phyloP scores from a whole-genome alignment of 2,113 vertebrate species.

The Peromyscus californicus region DNA sequence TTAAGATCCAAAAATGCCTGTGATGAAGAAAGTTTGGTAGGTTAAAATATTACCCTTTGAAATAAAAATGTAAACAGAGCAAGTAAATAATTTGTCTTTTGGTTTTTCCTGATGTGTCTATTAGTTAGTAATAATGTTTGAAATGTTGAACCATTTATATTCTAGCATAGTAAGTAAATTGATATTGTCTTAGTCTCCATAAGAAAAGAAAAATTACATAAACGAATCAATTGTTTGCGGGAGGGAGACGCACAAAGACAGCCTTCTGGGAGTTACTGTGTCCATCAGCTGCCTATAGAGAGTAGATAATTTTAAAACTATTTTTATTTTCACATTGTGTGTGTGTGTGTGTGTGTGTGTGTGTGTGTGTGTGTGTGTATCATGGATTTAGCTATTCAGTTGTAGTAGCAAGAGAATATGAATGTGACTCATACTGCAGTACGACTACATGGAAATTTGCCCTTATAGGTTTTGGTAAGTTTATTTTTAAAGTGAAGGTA shows the following conservation, averaged over 20 bases:
- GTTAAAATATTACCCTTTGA: slow-evolving; percentile 28
- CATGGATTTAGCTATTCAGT: background rate
- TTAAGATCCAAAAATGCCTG: background rate
- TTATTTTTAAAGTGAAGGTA: slow-evolving; percentile 21
- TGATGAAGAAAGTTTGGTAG: background rate
- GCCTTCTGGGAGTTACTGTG: background rate
- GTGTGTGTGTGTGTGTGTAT: background rate
- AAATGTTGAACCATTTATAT: background rate
- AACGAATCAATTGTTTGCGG: slow-evolving; percentile 19
- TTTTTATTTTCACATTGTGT: background rate
- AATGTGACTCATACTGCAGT: background rate
- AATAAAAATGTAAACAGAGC: slow-evolving; percentile 48
- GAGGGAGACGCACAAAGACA: background rate
- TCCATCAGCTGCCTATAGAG: background rate
- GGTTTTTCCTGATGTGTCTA: background rate
- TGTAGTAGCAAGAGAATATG: slow-evolving; percentile 9
- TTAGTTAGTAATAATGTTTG: slow-evolving; percentile 31
- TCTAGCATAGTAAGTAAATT: background rate
- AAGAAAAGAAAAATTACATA: slow-evolving; percentile 4
- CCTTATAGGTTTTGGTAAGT: background rate
- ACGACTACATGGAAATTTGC: background rate
- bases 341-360: background rate
- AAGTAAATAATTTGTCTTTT: slow-evolving; percentile 32
- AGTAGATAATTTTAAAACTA: background rate
- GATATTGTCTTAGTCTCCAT: background rate